Evolutionary conservation across 1,140 invertebrate species (phyloP).

Genomic region (Cotesia chilonis): DNA sequence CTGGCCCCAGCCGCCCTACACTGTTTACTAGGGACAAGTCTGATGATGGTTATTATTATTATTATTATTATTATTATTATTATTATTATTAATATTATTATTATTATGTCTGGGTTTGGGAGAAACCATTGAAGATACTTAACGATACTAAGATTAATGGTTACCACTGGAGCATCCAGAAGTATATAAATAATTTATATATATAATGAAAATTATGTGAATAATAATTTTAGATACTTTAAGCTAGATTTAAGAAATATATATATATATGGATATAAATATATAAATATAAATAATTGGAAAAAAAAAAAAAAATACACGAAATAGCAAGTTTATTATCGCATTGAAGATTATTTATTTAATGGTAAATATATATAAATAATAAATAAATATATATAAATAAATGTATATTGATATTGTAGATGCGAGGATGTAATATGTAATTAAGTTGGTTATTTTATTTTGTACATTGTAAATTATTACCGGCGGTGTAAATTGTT

Average conservation of each 20-base stretch:
- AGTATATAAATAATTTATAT: conserved; percentile 43
- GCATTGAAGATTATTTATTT: conserved; percentile 65
- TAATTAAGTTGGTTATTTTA: conserved; percentile 45
- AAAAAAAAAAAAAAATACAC: conserved; percentile 42
- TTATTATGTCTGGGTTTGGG: no score
- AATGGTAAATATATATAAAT: conserved; percentile 51
- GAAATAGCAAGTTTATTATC: conserved; percentile 60
- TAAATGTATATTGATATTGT: no score
- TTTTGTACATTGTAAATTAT: conserved; percentile 41
- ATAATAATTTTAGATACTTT: conserved; percentile 26
- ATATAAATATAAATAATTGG: conserved; percentile 49
- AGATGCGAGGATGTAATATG: conserved; percentile 54
- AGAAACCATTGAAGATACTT: conserved; percentile 40
- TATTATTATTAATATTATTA: no score
- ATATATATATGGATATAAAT: conserved; percentile 40
- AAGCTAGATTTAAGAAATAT: conserved; percentile 49
- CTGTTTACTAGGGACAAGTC: conserved; percentile 56
- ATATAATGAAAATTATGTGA: conserved; percentile 53
- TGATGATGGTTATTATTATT: not conserved
- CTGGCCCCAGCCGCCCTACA: conserved; percentile 62
- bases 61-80: no score
- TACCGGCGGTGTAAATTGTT: conserved; percentile 31
- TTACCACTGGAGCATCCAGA: conserved; percentile 55
- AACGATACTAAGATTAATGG: conserved; percentile 46
- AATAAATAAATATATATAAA: conserved; percentile 43